Conservation (phyloP, 2,888 invertebrate genomes). For the Amiota communis region DNA sequence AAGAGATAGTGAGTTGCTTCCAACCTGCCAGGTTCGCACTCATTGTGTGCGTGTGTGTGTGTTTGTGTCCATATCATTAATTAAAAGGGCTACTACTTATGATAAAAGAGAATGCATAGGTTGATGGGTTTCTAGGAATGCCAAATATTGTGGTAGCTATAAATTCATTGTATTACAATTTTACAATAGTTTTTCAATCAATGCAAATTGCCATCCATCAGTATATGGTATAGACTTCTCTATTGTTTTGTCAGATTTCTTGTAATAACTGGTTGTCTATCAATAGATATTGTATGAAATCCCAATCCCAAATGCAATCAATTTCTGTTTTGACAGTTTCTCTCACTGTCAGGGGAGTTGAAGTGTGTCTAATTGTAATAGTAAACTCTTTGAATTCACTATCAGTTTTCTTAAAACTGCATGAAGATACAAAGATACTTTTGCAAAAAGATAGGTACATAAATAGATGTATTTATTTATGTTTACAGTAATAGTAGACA, state of each 20-base stretch:
- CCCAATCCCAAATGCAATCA: constrained; percentile 59
- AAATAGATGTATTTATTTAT: too few species aligned
- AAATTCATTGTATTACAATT: too few species aligned
- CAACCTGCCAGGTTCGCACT: constrained; percentile 20
- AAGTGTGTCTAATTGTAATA: constrained; percentile 63
- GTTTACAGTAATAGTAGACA: too few species aligned
- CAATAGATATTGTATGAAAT: neutral
- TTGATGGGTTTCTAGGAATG: constrained; percentile 10
- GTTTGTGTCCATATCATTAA: constrained; percentile 18
- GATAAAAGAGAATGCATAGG: constrained; percentile 42
- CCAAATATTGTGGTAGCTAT: neutral
- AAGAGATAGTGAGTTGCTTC: neutral
- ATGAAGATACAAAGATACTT: too few species aligned
- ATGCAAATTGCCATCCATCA: neutral
- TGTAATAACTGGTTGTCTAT: too few species aligned
- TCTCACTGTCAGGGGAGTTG: constrained; percentile 53
- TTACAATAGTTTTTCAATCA: neutral
- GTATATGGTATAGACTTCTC: too few species aligned
- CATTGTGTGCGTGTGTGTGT: neutral
- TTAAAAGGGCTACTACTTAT: constrained; percentile 13
- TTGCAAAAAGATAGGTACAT: too few species aligned
- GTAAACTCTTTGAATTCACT: neutral
- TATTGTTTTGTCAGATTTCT: too few species aligned
- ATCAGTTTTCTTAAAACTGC: too few species aligned
- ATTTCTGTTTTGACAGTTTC: constrained; percentile 64